Percentiles rank a stretch among this genome's conserved stretches.
These are phyloP conservation scores for Lepidochrysops patricia DNA, from an alignment of 2,888 invertebrate species.

Conservation along the genomic window DNA sequence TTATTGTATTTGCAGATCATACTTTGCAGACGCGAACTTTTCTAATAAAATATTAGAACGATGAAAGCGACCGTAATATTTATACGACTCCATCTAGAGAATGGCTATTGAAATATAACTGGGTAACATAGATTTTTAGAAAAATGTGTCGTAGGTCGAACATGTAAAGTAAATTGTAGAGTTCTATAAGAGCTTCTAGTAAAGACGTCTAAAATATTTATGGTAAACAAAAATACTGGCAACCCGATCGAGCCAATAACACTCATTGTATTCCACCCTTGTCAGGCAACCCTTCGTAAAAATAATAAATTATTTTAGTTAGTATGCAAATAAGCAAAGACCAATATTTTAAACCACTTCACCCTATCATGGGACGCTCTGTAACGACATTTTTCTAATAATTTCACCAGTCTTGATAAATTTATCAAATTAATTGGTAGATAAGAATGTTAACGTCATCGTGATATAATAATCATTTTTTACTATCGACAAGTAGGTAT, in stretches of 20 bases:
- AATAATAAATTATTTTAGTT: slow-evolving; percentile 76
- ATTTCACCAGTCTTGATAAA: background rate
- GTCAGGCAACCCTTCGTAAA: slow-evolving; percentile 60
- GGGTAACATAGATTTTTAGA: background rate
- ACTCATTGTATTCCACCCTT: slow-evolving; percentile 66
- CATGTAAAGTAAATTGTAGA: too few species aligned
- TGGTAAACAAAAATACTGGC: slow-evolving; percentile 37
- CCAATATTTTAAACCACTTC: slow-evolving; percentile 66
- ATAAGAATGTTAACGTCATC: background rate
- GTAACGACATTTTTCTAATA: slow-evolving; percentile 1
- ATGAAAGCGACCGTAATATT: background rate
- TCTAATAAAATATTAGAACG: background rate
- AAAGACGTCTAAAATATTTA: background rate
- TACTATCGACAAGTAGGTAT: slow-evolving; percentile 10
- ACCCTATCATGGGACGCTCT: slow-evolving; percentile 46
- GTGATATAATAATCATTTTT: slow-evolving; percentile 3
- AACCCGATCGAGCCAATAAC: slow-evolving; percentile 62
- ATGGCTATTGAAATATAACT: background rate
- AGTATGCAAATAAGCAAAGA: slow-evolving; percentile 71
- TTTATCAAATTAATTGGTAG: background rate
- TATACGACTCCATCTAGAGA: background rate
- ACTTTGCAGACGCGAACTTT: background rate
- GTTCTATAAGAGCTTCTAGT: too few species aligned
- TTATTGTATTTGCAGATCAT: background rate
- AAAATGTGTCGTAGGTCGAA: too few species aligned